Evolutionary conservation across 2,888 invertebrate species (phyloP), one percentile per base, ranked within the genome.

Genomic region (Zhuqinia jingwanae): DNA sequence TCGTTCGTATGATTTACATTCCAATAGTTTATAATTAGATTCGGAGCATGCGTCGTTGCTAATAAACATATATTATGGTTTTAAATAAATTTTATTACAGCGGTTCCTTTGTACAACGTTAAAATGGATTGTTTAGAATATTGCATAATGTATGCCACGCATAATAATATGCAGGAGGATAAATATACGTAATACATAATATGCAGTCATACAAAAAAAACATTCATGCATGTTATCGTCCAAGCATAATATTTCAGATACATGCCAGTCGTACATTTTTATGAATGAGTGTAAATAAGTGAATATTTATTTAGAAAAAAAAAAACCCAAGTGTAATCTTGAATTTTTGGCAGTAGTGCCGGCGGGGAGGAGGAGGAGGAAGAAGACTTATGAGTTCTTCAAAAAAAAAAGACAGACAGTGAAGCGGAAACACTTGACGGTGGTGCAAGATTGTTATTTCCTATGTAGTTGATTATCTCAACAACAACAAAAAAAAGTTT

Each of bases 371-470:
- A 45, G 36, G 65, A 65, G 36, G 20, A 47, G 20, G 22, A 63
- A n/a, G 25, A 60, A 36, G 36, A 36, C 36, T 60, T 65, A 42
- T 65, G 65, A 11, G 20, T 11, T 68, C 17, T 20, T 68, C 20
- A 42, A 8, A 70, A 47, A 53, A 42, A 8, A 70, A 47, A 53
- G 53, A 65, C 45, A 45, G 76, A 78, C 27, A 68, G 30, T 80
- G 30, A 30, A 80, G 68, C 79, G 79, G 79, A 80, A 80, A 68
- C 79, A 80, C 36, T 80, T 53, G 65, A 80, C 53, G 56, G 53
- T 68, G 65, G 11, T 11, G 68, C 36, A 80, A 80, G 65, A 80
- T 80, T 80, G 42, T 80, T 80, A 68, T 53, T 80, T 80, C 68
- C 30, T 53, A n/a, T n/a, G n/a, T n/a, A n/a, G 68, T 68, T 36